phyloP scores from a whole-genome alignment of 2,888 invertebrate species.

The Drosophila prostipennis region DNA sequence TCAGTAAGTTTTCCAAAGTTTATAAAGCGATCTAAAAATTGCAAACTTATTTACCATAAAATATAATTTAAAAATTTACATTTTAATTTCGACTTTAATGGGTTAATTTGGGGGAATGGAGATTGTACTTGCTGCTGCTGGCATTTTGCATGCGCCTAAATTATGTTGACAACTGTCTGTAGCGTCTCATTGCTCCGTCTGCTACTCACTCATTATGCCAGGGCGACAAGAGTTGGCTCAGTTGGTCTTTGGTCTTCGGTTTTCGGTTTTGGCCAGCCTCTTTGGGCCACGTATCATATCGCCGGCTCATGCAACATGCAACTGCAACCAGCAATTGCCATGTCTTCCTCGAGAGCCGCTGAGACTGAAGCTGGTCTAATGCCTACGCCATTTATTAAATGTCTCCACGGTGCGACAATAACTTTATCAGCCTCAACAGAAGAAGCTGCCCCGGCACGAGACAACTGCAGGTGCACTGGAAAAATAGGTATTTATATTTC shows the following conservation, averaged over 20 bases:
- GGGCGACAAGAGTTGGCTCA: constrained; percentile 32
- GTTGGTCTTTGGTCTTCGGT: neutral
- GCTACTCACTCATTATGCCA: constrained; percentile 81
- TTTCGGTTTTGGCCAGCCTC: constrained; percentile 21
- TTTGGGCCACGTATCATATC: constrained; percentile 77
- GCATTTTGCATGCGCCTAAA: constrained; percentile 80
- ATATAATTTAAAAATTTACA: no score
- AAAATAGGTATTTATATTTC: neutral
- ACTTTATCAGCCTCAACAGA: constrained; percentile 79
- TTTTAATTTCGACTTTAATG: neutral
- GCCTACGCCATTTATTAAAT: constrained; percentile 82
- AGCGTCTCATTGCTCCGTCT: constrained; percentile 73
- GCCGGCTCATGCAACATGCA: constrained; percentile 68
- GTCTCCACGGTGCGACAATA: constrained; percentile 80
- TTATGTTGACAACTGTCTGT: constrained; percentile 82
- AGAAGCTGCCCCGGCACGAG: constrained; percentile 40
- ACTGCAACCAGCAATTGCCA: constrained; percentile 36
- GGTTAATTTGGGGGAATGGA: constrained; percentile 21
- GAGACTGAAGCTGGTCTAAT: constrained; percentile 62
- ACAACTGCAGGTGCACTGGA: constrained; percentile 22
- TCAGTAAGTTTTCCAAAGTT: no score
- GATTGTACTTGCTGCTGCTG: constrained; percentile 45
- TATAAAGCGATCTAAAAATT: no score
- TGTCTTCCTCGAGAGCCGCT: constrained; percentile 36
- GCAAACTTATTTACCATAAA: no score